Evolutionary conservation across 2,797 vertebrate species (phyloP), one percentile per base, ranked within the genome.

Genomic region (Mormyrus hasselquistii): DNA sequence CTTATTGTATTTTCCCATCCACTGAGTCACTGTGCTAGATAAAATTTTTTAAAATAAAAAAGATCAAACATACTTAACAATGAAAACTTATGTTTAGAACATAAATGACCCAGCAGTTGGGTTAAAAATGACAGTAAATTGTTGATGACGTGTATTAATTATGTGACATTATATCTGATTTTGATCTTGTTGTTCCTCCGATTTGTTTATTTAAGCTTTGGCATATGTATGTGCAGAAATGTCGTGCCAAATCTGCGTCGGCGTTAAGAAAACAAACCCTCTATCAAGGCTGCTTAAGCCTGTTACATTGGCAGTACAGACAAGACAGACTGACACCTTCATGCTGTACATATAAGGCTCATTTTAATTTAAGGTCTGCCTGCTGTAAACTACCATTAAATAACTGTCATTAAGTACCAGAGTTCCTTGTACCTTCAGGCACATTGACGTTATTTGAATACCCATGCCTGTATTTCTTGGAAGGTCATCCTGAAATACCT

Each of bases 121-220:
- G 41, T 16, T 84, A 83, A 44, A 44, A 49, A 22, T 84, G 2
- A 49, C 44, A 53, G 83, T 22, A 34, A 19, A 49, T 83, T 49
- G 19, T 83, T 44, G 6, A 50, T 49, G 44, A 83, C 44, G 22
- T 12, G 4, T 83, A 53, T 52, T 29, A 50, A 85, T 52, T 52
- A 14, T 52, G 25, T 47, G 41, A 82, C 16, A 82, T 47, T 47
- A 82, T 44, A 47, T 85, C 83, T 52, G 83, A 50, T 52, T 50
- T 85, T 85, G 83, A 47, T 85, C n/a, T 85, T 85, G 83, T 52
- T 52, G 44, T 85, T 25, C 47, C 9, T 50, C 49, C 34, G 49
- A 85, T 85, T 85, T 85, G 83, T 50, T 85, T 85, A 52, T 85
- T 85, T 53, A 85, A 85, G 83, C 44, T 52, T 85, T 12, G 22